Evolutionary conservation across 2,888 invertebrate species (phyloP).

Genomic region (Conchocele bisecta): DNA sequence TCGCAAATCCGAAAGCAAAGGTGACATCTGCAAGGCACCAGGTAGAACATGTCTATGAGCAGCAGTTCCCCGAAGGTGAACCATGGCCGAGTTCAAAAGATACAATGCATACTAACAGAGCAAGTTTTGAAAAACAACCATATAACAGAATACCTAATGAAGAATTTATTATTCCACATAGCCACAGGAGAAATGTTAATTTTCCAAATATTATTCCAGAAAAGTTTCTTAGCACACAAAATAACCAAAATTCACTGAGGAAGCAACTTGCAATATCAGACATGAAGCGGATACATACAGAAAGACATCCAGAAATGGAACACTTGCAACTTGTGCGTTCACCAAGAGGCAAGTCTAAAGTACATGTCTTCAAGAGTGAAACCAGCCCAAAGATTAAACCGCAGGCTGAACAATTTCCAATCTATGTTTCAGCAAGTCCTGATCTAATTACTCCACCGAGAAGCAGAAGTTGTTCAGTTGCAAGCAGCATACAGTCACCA

Average conservation of each 20-base stretch:
- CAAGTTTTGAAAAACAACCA: too few relatives aligned
- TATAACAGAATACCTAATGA: conserved; percentile 4
- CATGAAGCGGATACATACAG: too few relatives aligned
- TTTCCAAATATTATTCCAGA: conserved; percentile 1
- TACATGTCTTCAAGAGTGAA: conserved; percentile 38
- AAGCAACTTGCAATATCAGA: too few relatives aligned
- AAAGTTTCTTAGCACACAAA: not conserved
- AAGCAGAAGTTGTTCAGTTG: too few relatives aligned
- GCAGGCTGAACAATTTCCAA: not conserved
- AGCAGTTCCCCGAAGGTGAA: not conserved
- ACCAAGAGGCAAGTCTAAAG: not conserved
- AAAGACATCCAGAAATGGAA: too few relatives aligned
- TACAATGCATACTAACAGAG: too few relatives aligned
- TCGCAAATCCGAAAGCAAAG: not conserved
- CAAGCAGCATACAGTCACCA: too few relatives aligned
- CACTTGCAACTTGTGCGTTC: not conserved
- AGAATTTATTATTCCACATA: conserved; percentile 16
- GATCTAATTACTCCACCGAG: not conserved
- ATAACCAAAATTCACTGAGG: too few relatives aligned
- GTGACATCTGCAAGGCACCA: not conserved
- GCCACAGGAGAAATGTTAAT: not conserved
- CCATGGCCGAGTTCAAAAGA: not conserved
- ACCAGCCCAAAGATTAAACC: conserved; percentile 44
- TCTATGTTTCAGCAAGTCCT: conserved; percentile 12
- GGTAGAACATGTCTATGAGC: not conserved